Evolutionary conservation across 2,113 vertebrate genomes (phyloP).

Genomic region (Nyctibius bracteatus): DNA sequence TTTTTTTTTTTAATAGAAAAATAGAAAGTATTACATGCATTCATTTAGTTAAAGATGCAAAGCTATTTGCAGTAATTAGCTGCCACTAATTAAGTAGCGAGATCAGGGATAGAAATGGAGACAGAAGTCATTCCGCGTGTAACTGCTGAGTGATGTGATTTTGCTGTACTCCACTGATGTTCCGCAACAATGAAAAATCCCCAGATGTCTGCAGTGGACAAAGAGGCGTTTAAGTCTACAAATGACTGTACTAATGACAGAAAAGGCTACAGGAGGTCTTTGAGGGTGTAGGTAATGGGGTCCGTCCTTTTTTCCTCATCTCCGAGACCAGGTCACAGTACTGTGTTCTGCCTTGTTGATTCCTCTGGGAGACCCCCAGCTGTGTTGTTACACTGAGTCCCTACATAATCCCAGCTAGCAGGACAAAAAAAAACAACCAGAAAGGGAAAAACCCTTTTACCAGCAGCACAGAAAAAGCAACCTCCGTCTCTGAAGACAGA

Average conservation of each 20-base stretch:
- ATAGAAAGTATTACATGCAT: not conserved
- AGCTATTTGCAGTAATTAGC: not conserved
- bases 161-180: not conserved
- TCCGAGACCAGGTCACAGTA: not conserved
- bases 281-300: not conserved
- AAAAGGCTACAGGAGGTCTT: not conserved
- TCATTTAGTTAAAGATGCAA: slow-evolving; percentile 3
- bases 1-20: not conserved
- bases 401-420: not conserved
- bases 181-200: not conserved
- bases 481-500: slow-evolving; percentile 3
- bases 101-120: not conserved
- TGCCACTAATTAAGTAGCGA: not conserved
- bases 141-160: not conserved
- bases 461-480: not conserved
- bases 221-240: not conserved
- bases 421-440: not conserved
- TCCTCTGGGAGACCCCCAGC: not conserved
- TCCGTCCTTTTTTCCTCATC: not conserved
- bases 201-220: not conserved
- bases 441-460: not conserved
- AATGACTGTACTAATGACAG: not conserved
- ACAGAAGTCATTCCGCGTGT: not conserved
- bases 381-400: not conserved
- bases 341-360: not conserved